Base-by-base conservation (phyloP, 1,140 invertebrate genomes). In the Atta cephalotes region DNA sequence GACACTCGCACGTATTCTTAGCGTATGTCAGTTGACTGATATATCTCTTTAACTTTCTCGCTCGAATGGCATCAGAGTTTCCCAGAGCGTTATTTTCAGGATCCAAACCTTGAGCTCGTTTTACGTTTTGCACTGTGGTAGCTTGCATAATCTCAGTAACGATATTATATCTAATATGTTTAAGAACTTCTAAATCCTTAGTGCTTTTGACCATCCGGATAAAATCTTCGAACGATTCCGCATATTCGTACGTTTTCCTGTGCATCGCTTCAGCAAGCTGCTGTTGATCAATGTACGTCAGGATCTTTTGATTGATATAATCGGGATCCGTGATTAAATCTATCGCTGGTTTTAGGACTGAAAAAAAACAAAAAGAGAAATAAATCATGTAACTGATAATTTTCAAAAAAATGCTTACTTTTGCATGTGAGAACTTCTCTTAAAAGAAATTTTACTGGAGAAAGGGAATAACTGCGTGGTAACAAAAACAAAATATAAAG, bases 71-170 rank as follows among this genome's bases (percentile, higher is more conserved):
- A 96, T 97, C 97, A 91, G 98, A 96, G 95, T 98, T 95, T 58
- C 93, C 92, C 70, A 95, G 89, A 1, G 92, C 96, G 95, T 89
- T 96, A 95, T 96, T 96, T 80, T 97, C 97, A 82, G 96, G 95
- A 95, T 98, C 97, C 21, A 98, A 96, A 53, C 97, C 97, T 95
- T 98, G 97, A 12, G 97, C 96, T 91, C 97, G 96, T 95, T 98
- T 98, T 68, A 98, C 95, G 93, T 98, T 98, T 95, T 98, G 98
- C 80, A 98, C 96, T 3, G 98, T 98, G 56, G 98, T 98, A 0
- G 98, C 98, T 96, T 99, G 98, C 97, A 99, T 98, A 87, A 99
- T 97, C 96, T 98, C 98, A 35, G 97, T 98, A 0, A 98, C 97
- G 87, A 99, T 98, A 91, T 98, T 98, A 88, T 97, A 98, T 82